Base-by-base conservation (phyloP, 2,113 vertebrate genomes). In the Scortum barcoo region DNA sequence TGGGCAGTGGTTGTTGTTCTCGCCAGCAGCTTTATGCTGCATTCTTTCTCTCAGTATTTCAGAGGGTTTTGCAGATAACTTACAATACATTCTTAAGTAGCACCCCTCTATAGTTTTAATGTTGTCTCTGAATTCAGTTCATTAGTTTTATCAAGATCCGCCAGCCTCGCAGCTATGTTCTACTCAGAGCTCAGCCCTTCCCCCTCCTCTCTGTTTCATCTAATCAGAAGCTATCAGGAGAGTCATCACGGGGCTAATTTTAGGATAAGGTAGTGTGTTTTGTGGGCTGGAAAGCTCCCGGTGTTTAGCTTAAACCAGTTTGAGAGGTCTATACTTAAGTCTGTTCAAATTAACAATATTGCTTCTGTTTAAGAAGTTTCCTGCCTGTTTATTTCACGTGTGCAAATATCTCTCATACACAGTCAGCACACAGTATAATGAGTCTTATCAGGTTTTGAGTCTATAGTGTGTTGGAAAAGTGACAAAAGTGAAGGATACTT, bases 91-190 rank as follows among this genome's bases (percentile, higher is more conserved):
- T 65, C 36, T 56, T 62, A n/a, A 80, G 56, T 4, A 56, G 57
- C 8, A 1, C 6, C 36, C 46, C 66, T 79, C 28, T 38, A 36
- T 48, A 24, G 40, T 62, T 74, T 57, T 46, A 42, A 70, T 72
- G 57, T 76, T 66, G 61, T 72, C 40, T 80, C 30, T 81, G 61
- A 76, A 72, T 72, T 68, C 16, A 26, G 60, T 78, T 86, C 61
- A 80, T 85, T 81, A 68, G 44, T 69, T 90, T 68, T 38, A 67
- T 16, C 12, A 5, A 66, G 56, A 65, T n/a, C 22, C 9, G 24
- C 5, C 30, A 33, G 26, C 66, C 74, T 73, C n/a, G 40, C 46
- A 76, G 77, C 85, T n/a, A 46, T 38, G 61, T 26, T 44, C 38
- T 30, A 13, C 54, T 78, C 42, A 7, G 62, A 61, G 74, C 38